Percentiles rank a stretch among this genome's conserved stretches.
Conservation (phyloP, 2,797 vertebrate genomes). For the Alexandromys oeconomus region DNA sequence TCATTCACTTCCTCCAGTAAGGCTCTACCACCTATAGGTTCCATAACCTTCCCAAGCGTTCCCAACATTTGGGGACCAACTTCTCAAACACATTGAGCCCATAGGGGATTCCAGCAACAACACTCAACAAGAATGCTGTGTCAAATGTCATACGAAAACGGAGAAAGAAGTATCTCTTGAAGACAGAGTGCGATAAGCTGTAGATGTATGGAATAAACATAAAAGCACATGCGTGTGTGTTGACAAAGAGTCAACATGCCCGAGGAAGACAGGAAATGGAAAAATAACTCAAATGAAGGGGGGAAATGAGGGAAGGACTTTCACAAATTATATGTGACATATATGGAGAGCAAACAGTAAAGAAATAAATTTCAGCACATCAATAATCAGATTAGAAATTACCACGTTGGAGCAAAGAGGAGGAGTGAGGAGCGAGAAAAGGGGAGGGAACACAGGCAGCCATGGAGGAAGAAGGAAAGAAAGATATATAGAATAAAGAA, state of each 20-base stretch:
- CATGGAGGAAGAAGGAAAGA: too few species aligned
- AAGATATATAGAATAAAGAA: too few species aligned
- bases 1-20: background rate
- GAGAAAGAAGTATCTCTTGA: background rate
- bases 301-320: background rate
- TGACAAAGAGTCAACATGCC: background rate
- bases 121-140: background rate
- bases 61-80: background rate
- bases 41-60: too few species aligned
- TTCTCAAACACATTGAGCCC: background rate
- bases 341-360: constrained; percentile 2
- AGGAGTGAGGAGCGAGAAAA: too few species aligned
- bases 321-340: background rate
- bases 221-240: background rate
- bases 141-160: background rate
- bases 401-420: background rate
- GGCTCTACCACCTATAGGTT: background rate
- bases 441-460: too few species aligned
- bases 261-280: background rate
- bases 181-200: background rate
- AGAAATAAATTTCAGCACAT: background rate
- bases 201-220: background rate
- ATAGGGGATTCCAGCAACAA: background rate
- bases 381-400: background rate
- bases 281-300: background rate